Evolutionary conservation across 2,797 vertebrate species (phyloP).

Genomic region (Cetoscarus ocellatus): DNA sequence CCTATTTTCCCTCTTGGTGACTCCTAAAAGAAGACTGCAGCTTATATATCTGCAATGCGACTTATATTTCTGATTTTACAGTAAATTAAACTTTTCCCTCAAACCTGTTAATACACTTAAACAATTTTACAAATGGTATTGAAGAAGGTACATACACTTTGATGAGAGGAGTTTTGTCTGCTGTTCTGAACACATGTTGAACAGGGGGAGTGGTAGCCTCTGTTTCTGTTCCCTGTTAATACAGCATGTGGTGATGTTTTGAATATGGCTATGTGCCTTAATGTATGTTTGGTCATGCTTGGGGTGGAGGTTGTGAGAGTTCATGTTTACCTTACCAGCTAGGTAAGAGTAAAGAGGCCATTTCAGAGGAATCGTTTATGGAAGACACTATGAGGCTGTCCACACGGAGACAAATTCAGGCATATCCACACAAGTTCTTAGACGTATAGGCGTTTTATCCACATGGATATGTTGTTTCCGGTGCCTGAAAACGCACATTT

Average conservation of each 20-base stretch:
- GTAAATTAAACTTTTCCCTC: constrained; percentile 24
- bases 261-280: constrained; percentile 87
- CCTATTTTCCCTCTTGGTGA: no score
- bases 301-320: constrained; percentile 53
- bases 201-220: constrained; percentile 52
- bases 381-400: constrained; percentile 19
- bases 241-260: constrained; percentile 75
- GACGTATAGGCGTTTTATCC: no score
- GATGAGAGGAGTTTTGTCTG: constrained; percentile 29
- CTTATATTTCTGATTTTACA: no score
- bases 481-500: no score
- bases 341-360: constrained; percentile 51
- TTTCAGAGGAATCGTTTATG: constrained; percentile 44
- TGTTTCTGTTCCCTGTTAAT: constrained; percentile 63
- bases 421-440: no score
- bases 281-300: constrained; percentile 78
- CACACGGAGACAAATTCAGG: no score
- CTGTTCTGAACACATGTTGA: constrained; percentile 66
- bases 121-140: constrained; percentile 31
- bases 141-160: constrained; percentile 17
- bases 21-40: no score
- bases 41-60: no score
- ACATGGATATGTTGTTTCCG: no score
- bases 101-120: constrained; percentile 46
- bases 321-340: constrained; percentile 51